phyloP scores from a whole-genome alignment of 2,888 invertebrate species.

The Lordiphosa fenestrarum region DNA sequence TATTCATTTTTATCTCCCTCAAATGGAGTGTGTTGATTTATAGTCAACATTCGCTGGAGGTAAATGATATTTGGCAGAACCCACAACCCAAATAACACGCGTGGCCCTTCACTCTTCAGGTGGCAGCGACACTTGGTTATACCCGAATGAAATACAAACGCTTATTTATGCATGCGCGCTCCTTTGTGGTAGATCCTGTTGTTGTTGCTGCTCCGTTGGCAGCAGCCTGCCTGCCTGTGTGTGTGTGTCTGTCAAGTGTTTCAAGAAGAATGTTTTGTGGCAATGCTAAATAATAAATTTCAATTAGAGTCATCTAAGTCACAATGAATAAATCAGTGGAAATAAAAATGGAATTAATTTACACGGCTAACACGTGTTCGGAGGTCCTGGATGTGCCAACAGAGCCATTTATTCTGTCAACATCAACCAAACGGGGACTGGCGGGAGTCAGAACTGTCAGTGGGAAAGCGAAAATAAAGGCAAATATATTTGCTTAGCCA shows the following conservation, averaged over 20 bases:
- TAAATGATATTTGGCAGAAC: constrained; percentile 40
- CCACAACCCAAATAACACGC: constrained; percentile 23
- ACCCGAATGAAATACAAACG: constrained; percentile 58
- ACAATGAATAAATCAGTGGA: constrained; percentile 53
- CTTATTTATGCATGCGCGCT: constrained; percentile 57
- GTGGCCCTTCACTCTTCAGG: constrained; percentile 11
- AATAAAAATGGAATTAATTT: constrained; percentile 41
- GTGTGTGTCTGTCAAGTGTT: constrained; percentile 21
- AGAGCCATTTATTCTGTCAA: too few species aligned
- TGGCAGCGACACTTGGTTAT: constrained; percentile 24
- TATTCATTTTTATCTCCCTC: too few species aligned
- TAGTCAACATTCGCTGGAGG: constrained; percentile 37
- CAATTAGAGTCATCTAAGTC: constrained; percentile 47
- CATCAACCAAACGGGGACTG: not conserved
- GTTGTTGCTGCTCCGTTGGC: not conserved
- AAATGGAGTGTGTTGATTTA: constrained; percentile 39
- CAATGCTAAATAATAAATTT: constrained; percentile 59
- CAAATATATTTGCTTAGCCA: constrained; percentile 32
- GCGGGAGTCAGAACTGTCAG: not conserved
- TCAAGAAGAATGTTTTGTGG: constrained; percentile 22
- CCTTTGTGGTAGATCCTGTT: constrained; percentile 22
- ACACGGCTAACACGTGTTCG: constrained; percentile 42
- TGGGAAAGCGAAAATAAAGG: constrained; percentile 1
- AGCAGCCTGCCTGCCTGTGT: constrained; percentile 7
- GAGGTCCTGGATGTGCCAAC: constrained; percentile 27